Evolutionary conservation across 2,888 invertebrate genomes (phyloP), one percentile per base, ranked within the genome.

Genomic region (Sphinx pinastri): DNA sequence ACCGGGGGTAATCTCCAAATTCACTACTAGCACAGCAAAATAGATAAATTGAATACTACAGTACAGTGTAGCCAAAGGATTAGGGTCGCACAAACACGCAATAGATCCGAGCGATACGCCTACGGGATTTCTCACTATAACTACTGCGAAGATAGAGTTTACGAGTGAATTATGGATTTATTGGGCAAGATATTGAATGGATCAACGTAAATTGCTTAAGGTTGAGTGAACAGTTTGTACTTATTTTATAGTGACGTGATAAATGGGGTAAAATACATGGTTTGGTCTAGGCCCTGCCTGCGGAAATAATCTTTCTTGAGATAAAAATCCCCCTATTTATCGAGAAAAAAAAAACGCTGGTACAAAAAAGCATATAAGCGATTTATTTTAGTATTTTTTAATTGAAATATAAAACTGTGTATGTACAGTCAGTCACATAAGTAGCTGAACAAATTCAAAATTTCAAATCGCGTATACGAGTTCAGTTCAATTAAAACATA

Each of bases 101-200:
- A 63, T 47, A 49, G 49, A 63, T 49, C 19, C 3, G 10, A 47
- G n/a, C 45, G 59, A 47, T 63, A 49, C 49, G 63, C 63, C 19
- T 63, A 47, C 47, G 49, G 49, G 13, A 13, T 13, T 63, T 63
- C 47, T 6, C 47, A 19, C 19, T 19, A 16, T 49, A 63, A 49
- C 47, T 49, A 49, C 63, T 13, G 8, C 19, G 19, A 19, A 12
- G 16, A 63, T 63, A 47, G 19, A 47, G 19, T 63, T 63, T 63
- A 63, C 47, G 63, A 49, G 19, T 47, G 47, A 63, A 63, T 63
- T 63, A 49, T 47, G 19, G 63, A 63, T 63, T 8, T 7, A 38
- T 8, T 19, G 49, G 47, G 19, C 12, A 49, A 12, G 63, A 19
- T 49, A 63, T 63, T 63, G 19, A 4, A 12, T 19, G 63, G 49